Percentiles rank a stretch among this genome's conserved stretches.
These are phyloP conservation scores for Aleiodes testaceus DNA, from an alignment of 2,888 invertebrate species.

Conservation along the genomic window DNA sequence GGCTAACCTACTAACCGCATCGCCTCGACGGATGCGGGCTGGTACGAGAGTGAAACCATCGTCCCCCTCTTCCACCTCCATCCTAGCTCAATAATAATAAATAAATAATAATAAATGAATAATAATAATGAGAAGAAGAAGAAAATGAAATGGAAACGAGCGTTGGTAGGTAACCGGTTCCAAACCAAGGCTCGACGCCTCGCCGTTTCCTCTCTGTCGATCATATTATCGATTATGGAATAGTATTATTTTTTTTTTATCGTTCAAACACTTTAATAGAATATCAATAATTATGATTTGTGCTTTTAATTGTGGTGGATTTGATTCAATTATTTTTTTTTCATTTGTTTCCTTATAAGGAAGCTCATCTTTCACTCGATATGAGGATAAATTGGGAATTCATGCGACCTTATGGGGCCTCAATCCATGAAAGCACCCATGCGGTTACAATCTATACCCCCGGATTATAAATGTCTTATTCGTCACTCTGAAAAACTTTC, in stretches of 20 bases:
- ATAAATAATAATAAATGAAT: no score
- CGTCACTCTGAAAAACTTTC: conserved; percentile 49
- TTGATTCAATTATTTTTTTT: no score
- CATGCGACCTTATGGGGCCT: conserved; percentile 37
- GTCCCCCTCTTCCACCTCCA: conserved; percentile 47
- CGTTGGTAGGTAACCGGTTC: conserved; percentile 50
- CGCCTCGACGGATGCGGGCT: conserved; percentile 56
- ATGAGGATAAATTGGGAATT: not conserved
- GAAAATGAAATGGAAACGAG: conserved; percentile 28
- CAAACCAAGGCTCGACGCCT: conserved; percentile 45
- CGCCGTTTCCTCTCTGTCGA: conserved; percentile 46
- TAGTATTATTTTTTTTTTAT: conserved; percentile 19
- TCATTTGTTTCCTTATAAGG: no score
- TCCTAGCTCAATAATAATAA: conserved; percentile 33
- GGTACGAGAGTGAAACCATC: conserved; percentile 55
- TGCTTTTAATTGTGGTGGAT: no score
- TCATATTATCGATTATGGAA: conserved; percentile 45
- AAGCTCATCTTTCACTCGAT: no score
- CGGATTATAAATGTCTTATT: conserved; percentile 11
- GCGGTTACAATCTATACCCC: conserved; percentile 38
- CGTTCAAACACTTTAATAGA: not conserved
- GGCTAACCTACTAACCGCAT: conserved; percentile 61
- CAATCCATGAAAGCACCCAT: conserved; percentile 45
- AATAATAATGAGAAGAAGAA: not conserved
- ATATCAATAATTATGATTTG: not conserved